Evolutionary conservation across 2,797 vertebrate species (phyloP), one percentile per base, ranked within the genome.

Genomic region (Crenuchus spilurus): DNA sequence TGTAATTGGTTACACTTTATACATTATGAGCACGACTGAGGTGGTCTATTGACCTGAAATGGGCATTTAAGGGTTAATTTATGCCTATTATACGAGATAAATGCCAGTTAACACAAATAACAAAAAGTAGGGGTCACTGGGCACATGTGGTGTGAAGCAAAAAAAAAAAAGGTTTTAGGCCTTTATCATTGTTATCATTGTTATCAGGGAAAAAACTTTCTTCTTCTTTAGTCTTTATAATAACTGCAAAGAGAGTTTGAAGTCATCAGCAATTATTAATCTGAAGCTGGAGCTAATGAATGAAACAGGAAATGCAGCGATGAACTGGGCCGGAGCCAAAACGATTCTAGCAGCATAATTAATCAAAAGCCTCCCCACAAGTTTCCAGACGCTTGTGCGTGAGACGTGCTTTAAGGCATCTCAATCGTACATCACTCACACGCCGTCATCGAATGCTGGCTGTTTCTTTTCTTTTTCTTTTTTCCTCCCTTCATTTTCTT

Each of bases 281-380:
- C 65, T 58, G 31, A 70, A 35, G 20, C 55, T 28, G 9, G 62
- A 68, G 48, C 57, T 44, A 24, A 65, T 39, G 55, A 75, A 76
- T 58, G 57, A 64, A 72, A 78, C 22, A 28, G 33, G 9, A 65
- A 61, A 26, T 39, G 39, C 28, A 30, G 30, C 51, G 44, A 31
- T 41, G 28, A 72, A 60, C 28, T 55, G 57, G 48, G 31, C 22
- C 28, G 18, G 35, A 49, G 11, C 31, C 52, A n/a, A 16, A 26
- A 58, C 0, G 57, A 67, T 35, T 70, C 61, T 11, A 11, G 28
- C 6, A 8, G 70, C 74, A 79, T 82, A 73, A 70, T 76, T 76
- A 68, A 79, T 70, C 75, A 68, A 37, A n/a, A 52, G 49, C 13
- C 13, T 39, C n/a, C 10, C 61, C 44, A 33, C 30, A 44, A 57